phyloP scores from a whole-genome alignment of 2,113 vertebrate species.

The Gasterosteus aculeatus region DNA sequence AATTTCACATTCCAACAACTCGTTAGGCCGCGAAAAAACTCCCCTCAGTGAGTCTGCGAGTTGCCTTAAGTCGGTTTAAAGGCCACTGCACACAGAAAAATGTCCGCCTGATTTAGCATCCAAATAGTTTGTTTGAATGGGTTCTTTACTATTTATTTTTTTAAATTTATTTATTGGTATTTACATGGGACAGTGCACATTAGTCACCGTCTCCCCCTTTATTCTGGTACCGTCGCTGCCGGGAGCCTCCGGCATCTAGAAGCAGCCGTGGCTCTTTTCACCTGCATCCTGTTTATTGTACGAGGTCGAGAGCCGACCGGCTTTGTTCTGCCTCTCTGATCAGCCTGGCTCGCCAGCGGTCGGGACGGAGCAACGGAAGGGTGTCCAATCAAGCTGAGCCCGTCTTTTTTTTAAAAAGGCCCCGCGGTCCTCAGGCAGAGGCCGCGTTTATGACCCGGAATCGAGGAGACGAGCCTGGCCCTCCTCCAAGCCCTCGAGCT shows the following conservation, averaged over 20 bases:
- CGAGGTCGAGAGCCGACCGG: slow-evolving; percentile 39
- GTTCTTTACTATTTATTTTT: neutral
- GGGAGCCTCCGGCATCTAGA: slow-evolving; percentile 3
- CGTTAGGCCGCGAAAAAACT: neutral
- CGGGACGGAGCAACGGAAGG: slow-evolving; percentile 60
- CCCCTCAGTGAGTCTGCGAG: neutral
- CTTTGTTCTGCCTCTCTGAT: slow-evolving; percentile 73
- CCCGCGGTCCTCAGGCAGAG: slow-evolving; percentile 64
- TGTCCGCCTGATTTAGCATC: neutral
- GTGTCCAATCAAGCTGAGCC: slow-evolving; percentile 75
- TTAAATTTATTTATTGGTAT: neutral
- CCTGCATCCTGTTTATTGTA: slow-evolving; percentile 52
- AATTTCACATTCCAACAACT: too few species aligned
- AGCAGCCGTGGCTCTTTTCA: slow-evolving; percentile 10
- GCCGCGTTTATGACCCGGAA: slow-evolving; percentile 71
- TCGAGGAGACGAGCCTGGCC: slow-evolving; percentile 62
- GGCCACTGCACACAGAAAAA: neutral
- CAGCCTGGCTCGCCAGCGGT: slow-evolving; percentile 59
- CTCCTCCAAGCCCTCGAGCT: slow-evolving; percentile 51
- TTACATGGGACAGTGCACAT: neutral
- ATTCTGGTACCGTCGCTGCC: neutral
- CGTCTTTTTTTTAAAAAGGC: slow-evolving; percentile 67
- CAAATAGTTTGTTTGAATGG: neutral
- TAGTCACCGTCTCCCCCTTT: neutral
- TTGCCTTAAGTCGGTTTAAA: neutral